Conservation (phyloP, 2,797 vertebrate species). For the Hoplostethus atlanticus region DNA sequence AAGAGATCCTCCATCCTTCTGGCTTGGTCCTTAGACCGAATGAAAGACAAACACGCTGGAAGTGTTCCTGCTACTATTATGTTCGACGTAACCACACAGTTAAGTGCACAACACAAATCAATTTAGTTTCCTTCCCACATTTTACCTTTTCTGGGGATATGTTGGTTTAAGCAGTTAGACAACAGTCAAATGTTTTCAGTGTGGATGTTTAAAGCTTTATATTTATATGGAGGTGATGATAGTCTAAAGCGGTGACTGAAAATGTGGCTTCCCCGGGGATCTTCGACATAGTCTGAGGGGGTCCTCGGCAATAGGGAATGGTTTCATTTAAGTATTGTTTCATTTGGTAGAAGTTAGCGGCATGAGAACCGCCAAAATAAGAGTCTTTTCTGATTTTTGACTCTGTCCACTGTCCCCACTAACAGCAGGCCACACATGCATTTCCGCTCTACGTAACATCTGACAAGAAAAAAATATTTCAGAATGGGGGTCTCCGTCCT, state of each 20-base stretch:
- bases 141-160: constrained; percentile 11
- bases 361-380: neutral
- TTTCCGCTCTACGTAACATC: too few relatives aligned
- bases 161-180: neutral
- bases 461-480: too few relatives aligned
- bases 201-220: too few relatives aligned
- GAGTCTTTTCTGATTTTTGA: too few relatives aligned
- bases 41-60: constrained; percentile 39
- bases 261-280: neutral
- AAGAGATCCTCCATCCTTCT: constrained; percentile 21
- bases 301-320: neutral
- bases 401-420: too few relatives aligned
- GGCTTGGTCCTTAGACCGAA: constrained; percentile 37
- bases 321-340: neutral
- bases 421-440: too few relatives aligned
- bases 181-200: neutral
- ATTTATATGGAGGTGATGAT: constrained; percentile 12
- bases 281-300: neutral
- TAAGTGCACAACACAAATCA: constrained; percentile 30
- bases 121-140: neutral
- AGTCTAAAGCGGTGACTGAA: neutral
- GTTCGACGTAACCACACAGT: constrained; percentile 32
- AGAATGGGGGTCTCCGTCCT: too few relatives aligned
- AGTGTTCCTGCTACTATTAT: constrained; percentile 27
- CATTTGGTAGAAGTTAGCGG: neutral